phyloP scores from a whole-genome alignment of 2,888 invertebrate genomes.

The Zelleria hepariella region DNA sequence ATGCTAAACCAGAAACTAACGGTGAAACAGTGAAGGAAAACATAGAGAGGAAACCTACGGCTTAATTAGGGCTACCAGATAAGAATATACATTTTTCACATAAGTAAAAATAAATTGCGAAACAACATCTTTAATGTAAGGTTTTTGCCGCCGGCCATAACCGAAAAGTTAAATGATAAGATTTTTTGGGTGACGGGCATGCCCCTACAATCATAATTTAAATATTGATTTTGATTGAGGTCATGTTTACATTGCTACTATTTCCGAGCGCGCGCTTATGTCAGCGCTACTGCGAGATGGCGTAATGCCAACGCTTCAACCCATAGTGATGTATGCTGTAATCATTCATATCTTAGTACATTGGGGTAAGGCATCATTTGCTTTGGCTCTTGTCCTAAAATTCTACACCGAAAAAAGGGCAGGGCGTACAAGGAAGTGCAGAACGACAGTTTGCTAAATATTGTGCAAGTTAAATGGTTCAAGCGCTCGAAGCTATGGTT shows the following conservation, averaged over 20 bases:
- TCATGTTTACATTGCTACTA: conserved; percentile 6
- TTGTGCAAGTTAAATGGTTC: no score
- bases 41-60: no score
- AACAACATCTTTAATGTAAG: no score
- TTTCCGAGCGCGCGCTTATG: conserved; percentile 5
- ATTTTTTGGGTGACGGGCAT: neutral
- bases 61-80: no score
- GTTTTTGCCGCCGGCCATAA: no score
- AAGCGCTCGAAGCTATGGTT: no score
- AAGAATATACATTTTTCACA: no score
- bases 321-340: neutral
- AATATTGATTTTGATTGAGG: conserved; percentile 1
- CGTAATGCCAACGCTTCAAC: neutral
- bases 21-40: no score
- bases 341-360: neutral
- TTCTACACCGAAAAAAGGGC: neutral
- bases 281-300: conserved; percentile 1
- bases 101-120: no score
- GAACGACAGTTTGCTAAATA: neutral
- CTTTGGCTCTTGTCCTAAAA: neutral
- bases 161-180: neutral
- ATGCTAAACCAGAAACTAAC: no score
- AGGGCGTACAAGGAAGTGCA: neutral
- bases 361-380: neutral
- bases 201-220: neutral